Evolutionary conservation across 1,140 invertebrate genomes (phyloP), one percentile per base, ranked within the genome.

Genomic region (Proctacanthus coquilletti): DNA sequence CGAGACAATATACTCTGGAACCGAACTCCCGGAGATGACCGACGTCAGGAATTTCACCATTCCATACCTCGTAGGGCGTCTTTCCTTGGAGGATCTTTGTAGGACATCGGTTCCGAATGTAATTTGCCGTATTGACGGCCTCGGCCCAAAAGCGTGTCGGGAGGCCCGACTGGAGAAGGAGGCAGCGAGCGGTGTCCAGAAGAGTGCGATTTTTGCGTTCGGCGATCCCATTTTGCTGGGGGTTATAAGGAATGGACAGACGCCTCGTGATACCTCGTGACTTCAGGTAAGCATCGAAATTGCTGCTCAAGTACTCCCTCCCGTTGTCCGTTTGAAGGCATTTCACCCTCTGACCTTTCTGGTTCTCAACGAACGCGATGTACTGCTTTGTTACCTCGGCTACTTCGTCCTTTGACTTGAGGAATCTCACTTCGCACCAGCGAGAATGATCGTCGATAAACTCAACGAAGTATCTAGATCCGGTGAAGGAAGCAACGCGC

Each of bases 31-130:
- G 35, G 9, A 62, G 33, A 32, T 57, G 42, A 15, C 40, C 42
- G 0, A 61, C 29, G 35, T 56, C 41, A 18, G 52, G 51, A 36
- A 52, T 62, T 35, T 40, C 44, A 2, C 45, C 46, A 31, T 42
- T 47, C 43, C 54, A 64, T 10, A 49, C 13, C 36, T 62, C 53
- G 27, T 51, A 40, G 5, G 60, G 59, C 8, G 54, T 60, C 35
- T 39, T 17, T 18, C 32, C 31, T 2, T 3, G 14, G 10, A 41
- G 21, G 19, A 32, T 25, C 17, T 42, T 34, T 36, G 43, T 41
- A 51, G 40, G 36, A 38, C 38, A 52, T 39, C 46, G 13, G 32
- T 48, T 54, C 30, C 46, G 39, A 3, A 49, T 36, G 17, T 43
- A 41, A 21, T 25, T 40, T 25, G 42, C 35, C n/a, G 40, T 46